Conservation (phyloP, 2,888 invertebrate genomes). For the Hedychridium roseum region DNA sequence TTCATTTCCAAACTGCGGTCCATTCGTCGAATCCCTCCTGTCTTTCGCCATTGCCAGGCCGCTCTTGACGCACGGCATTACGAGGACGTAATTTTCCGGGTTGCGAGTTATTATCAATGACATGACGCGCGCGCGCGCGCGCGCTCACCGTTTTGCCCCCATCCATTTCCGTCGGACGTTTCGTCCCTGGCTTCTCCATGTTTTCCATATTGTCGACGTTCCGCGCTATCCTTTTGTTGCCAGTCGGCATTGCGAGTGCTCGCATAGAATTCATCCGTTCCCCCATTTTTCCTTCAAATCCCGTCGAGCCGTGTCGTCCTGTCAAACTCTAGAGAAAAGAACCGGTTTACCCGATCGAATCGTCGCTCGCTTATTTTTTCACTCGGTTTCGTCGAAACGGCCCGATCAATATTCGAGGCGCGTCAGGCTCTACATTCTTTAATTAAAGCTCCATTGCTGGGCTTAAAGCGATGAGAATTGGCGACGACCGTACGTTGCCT, state of each 20-base stretch:
- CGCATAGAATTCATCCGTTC: constrained; percentile 9
- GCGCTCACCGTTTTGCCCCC: constrained; percentile 1
- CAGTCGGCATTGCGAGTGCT: constrained; percentile 2
- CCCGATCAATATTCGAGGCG: too few species aligned
- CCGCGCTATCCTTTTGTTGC: constrained; percentile 4
- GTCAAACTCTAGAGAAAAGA: too few species aligned
- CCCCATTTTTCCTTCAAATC: constrained; percentile 1
- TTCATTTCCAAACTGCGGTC: constrained; percentile 2
- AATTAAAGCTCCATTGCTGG: too few species aligned
- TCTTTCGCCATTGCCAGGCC: not conserved
- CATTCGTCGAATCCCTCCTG: not conserved
- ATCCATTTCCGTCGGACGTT: constrained; percentile 10
- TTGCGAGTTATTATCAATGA: constrained; percentile 35
- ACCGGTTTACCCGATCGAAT: too few species aligned
- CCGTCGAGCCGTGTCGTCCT: too few species aligned
- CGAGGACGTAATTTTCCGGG: constrained; percentile 42
- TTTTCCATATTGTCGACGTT: constrained; percentile 20
- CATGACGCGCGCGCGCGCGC: constrained; percentile 24
- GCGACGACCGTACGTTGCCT: too few species aligned
- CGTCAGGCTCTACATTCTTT: too few species aligned
- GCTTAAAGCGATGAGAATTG: too few species aligned
- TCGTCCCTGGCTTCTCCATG: constrained; percentile 13
- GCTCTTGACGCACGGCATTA: constrained; percentile 13
- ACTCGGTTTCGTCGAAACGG: too few species aligned
- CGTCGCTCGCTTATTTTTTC: too few species aligned